Evolutionary conservation across 2,113 vertebrate species (phyloP).

Genomic region (Mixornis gularis): DNA sequence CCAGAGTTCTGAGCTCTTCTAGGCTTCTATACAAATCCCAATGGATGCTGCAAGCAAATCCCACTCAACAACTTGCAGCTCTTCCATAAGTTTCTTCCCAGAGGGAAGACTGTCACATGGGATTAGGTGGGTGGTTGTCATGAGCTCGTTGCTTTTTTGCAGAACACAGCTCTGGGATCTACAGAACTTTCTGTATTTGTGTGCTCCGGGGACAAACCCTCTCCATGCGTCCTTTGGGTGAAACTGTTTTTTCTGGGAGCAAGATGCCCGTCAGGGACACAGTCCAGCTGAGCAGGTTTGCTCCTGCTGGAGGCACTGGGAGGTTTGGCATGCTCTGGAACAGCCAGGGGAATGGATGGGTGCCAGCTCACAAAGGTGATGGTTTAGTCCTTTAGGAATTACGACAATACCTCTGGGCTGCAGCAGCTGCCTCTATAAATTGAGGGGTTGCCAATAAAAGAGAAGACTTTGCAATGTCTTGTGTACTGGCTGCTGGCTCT

Average conservation of each 20-base stretch:
- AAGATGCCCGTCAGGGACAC: neutral
- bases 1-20: neutral
- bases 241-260: neutral
- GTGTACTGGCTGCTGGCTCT: neutral
- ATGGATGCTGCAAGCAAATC: neutral
- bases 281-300: neutral
- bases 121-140: neutral
- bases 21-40: neutral
- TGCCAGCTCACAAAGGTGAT: neutral
- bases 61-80: neutral
- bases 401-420: neutral
- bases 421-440: neutral
- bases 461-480: neutral
- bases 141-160: neutral
- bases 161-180: neutral
- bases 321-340: neutral
- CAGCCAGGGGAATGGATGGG: neutral
- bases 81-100: neutral
- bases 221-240: accelerated
- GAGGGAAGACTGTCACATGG: neutral
- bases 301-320: neutral
- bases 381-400: neutral
- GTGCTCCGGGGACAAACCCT: neutral
- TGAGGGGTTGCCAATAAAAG: neutral
- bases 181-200: neutral